Evolutionary conservation across 1,140 invertebrate genomes (phyloP).

Genomic region (Neodiprion virginianus): DNA sequence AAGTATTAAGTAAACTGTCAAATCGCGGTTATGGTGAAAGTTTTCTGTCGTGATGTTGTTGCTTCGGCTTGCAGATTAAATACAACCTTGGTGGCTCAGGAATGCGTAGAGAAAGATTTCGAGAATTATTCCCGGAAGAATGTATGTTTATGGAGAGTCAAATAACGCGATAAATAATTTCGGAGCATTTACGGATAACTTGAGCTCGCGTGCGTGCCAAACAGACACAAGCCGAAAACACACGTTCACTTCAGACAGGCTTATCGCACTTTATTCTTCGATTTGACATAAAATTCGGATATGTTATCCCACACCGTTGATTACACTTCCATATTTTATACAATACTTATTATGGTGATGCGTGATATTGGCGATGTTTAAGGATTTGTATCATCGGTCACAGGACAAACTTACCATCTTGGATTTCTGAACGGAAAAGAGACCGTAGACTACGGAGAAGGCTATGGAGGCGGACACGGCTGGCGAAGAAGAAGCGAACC

Average conservation of each 20-base stretch:
- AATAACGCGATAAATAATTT: too few species aligned
- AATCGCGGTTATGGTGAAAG: too few species aligned
- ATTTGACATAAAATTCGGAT: slow-evolving; percentile 29
- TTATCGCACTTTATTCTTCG: background rate
- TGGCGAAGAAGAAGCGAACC: background rate
- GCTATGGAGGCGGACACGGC: background rate
- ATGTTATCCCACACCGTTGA: slow-evolving; percentile 20
- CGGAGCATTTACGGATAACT: too few species aligned
- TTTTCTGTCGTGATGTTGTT: too few species aligned
- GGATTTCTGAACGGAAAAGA: slow-evolving; percentile 44
- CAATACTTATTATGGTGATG: slow-evolving; percentile 1
- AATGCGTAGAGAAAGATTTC: too few species aligned
- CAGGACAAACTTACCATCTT: slow-evolving; percentile 48
- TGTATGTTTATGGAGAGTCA: too few species aligned
- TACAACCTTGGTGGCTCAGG: too few species aligned
- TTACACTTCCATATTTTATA: slow-evolving; percentile 25
- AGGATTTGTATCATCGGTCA: slow-evolving; percentile 36
- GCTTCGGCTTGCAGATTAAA: too few species aligned
- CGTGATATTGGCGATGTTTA: slow-evolving; percentile 33
- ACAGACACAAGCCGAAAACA: background rate
- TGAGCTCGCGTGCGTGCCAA: background rate
- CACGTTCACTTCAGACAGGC: slow-evolving; percentile 12
- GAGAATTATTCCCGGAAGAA: too few species aligned
- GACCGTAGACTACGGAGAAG: background rate
- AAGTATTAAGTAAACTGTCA: too few species aligned